Evolutionary conservation across 2,888 invertebrate genomes (phyloP).

Genomic region (Nebria salina): DNA sequence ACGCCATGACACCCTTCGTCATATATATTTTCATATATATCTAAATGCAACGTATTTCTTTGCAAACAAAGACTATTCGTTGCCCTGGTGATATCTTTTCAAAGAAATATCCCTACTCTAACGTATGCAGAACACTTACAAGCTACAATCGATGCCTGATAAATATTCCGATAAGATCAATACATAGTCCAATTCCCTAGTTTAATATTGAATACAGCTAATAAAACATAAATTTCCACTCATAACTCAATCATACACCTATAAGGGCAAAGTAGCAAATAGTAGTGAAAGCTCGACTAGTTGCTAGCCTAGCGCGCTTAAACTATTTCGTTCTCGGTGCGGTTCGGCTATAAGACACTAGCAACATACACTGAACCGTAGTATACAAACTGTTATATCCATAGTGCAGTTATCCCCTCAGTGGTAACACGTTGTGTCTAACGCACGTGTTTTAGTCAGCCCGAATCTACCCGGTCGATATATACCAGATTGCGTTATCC

Average conservation of each 20-base stretch:
- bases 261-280: too few relatives aligned
- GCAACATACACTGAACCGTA: background rate
- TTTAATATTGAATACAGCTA: too few relatives aligned
- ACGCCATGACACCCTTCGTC: too few relatives aligned
- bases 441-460: constrained; percentile 9
- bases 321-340: too few relatives aligned
- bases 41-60: background rate
- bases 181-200: background rate
- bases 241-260: too few relatives aligned
- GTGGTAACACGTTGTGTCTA: constrained; percentile 11
- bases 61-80: background rate
- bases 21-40: background rate
- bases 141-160: background rate
- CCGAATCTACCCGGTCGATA: constrained; percentile 13
- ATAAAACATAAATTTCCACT: too few relatives aligned
- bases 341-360: background rate
- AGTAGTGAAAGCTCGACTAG: too few relatives aligned
- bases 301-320: background rate
- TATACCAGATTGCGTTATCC: constrained; percentile 27
- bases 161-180: background rate
- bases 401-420: background rate
- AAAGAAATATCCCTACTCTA: background rate
- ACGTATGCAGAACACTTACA: background rate
- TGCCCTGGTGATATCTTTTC: background rate
- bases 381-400: background rate